Evolutionary conservation across 1,140 invertebrate genomes (phyloP).

Genomic region (Coenobita brevimanus): DNA sequence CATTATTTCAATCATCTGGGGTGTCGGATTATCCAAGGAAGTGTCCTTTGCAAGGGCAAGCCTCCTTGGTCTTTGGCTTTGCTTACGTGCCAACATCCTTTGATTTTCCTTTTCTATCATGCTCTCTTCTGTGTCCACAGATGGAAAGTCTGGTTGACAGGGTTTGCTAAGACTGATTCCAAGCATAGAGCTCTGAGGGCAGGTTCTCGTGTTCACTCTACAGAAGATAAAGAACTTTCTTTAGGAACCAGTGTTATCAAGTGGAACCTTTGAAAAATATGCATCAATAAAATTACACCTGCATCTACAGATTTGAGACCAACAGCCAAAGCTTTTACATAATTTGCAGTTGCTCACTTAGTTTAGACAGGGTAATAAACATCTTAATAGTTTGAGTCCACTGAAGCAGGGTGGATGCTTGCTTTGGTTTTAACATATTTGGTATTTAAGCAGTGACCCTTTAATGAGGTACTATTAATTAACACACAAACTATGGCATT

Average conservation of each 20-base stretch:
- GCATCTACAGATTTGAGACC: too few relatives aligned
- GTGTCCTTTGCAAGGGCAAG: conserved; percentile 62
- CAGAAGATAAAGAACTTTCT: not conserved
- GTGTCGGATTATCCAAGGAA: conserved; percentile 69
- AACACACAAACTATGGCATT: too few relatives aligned
- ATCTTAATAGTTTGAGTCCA: too few relatives aligned
- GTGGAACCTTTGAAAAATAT: too few relatives aligned
- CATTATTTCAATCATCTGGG: conserved; percentile 70
- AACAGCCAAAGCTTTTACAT: too few relatives aligned
- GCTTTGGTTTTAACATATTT: too few relatives aligned
- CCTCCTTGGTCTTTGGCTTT: conserved; percentile 61
- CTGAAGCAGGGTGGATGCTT: too few relatives aligned
- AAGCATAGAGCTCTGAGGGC: conserved; percentile 52
- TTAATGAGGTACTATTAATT: too few relatives aligned
- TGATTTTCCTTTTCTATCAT: conserved; percentile 68
- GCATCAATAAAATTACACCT: too few relatives aligned
- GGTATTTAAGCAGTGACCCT: too few relatives aligned
- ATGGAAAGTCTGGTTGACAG: conserved; percentile 44
- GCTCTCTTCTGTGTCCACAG: conserved; percentile 56
- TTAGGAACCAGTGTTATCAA: not conserved
- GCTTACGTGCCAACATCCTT: conserved; percentile 64
- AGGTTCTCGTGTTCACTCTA: conserved; percentile 67
- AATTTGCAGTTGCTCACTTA: too few relatives aligned
- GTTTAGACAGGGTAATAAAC: too few relatives aligned
- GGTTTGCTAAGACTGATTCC: conserved; percentile 67